Evolutionary conservation across 2,888 invertebrate genomes (phyloP).

Genomic region (Acheta domesticus): DNA sequence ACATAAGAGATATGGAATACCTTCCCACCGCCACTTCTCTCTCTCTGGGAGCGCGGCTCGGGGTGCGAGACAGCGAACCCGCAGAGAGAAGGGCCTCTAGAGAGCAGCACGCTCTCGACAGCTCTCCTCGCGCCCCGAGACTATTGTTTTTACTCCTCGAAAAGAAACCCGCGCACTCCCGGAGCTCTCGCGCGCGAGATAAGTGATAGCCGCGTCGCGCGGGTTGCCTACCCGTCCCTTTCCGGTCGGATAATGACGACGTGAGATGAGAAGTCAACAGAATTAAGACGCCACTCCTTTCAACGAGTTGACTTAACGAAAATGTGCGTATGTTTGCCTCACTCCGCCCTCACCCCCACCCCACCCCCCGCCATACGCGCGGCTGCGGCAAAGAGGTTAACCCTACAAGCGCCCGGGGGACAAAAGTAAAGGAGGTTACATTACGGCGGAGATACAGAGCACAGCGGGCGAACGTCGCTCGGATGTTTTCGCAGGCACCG

Average conservation of each 20-base stretch:
- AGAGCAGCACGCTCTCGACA: neutral
- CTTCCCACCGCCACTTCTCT: neutral
- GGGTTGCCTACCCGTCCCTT: neutral
- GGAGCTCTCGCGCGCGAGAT: neutral
- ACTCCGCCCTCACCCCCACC: neutral
- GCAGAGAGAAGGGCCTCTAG: neutral
- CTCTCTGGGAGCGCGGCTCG: too few species aligned
- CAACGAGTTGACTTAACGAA: slow-evolving; percentile 18
- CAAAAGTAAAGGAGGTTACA: slow-evolving; percentile 3
- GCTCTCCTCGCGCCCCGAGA: neutral
- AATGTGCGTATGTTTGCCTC: slow-evolving; percentile 9
- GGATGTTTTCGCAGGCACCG: neutral
- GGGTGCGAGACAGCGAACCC: too few species aligned
- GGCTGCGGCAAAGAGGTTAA: neutral
- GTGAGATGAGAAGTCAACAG: slow-evolving; percentile 18
- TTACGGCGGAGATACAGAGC: neutral
- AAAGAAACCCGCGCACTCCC: neutral
- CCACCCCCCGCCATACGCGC: neutral
- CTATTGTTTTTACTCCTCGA: neutral
- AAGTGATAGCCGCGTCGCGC: neutral
- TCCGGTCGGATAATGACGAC: slow-evolving; percentile 6
- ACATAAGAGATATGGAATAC: neutral
- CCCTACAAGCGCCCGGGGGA: neutral
- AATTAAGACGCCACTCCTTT: slow-evolving; percentile 1
- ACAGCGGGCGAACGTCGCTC: neutral